Conservation (phyloP, 2,797 vertebrate genomes). For the Myotis daubentonii region DNA sequence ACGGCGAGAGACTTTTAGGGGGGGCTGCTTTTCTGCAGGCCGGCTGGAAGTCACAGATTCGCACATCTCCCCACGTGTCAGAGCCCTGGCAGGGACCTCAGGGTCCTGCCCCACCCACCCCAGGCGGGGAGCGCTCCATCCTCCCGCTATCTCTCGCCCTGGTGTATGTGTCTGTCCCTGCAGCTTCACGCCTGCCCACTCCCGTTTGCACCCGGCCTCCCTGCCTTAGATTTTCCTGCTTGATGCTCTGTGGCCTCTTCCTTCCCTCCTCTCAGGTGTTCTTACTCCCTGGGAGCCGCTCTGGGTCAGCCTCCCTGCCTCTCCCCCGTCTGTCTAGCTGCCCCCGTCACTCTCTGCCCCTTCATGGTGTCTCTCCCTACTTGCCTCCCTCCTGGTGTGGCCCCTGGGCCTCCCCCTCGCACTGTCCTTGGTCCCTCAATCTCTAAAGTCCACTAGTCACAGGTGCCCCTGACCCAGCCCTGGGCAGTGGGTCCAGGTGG, state of each 20-base stretch:
- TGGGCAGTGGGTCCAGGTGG: neutral
- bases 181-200: neutral
- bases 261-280: neutral
- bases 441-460: conserved; percentile 5
- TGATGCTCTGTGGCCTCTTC: neutral
- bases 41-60: conserved; percentile 47
- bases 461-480: neutral
- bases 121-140: neutral
- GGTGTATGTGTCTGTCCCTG: neutral
- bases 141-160: neutral
- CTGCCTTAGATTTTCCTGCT: neutral
- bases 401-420: conserved; percentile 64
- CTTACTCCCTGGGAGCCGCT: neutral
- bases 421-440: conserved; percentile 78
- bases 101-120: neutral
- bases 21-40: conserved; percentile 30
- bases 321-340: neutral
- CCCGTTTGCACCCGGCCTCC: neutral
- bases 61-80: neutral
- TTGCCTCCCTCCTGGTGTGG: conserved; percentile 73
- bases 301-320: neutral
- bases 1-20: neutral
- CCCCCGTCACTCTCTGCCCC: neutral
- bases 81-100: neutral
- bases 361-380: conserved; percentile 77